phyloP scores from a whole-genome alignment of 1,140 invertebrate species.

The Drosophila sp. region DNA sequence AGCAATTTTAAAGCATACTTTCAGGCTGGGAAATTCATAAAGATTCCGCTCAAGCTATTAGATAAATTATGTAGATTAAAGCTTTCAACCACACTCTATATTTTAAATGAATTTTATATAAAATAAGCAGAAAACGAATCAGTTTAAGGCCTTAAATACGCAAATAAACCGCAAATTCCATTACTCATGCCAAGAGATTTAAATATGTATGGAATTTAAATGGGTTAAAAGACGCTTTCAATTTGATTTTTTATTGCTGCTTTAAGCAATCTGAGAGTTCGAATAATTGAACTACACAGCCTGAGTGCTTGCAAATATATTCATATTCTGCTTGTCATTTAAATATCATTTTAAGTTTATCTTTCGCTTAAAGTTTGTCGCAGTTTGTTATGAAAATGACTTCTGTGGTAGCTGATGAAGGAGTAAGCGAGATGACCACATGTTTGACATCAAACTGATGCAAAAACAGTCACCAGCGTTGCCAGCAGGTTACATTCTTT shows the following conservation, averaged over 20 bases:
- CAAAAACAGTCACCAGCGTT: no score
- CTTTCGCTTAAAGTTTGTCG: slow-evolving; percentile 8
- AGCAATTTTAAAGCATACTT: slow-evolving; percentile 53
- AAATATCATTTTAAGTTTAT: slow-evolving; percentile 1
- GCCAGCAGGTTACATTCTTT: background rate
- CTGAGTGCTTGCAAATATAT: background rate
- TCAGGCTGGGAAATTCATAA: slow-evolving; percentile 49
- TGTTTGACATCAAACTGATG: no score
- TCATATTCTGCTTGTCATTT: background rate
- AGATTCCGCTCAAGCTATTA: slow-evolving; percentile 55
- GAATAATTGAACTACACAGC: background rate
- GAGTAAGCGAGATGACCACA: no score
- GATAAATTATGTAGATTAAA: slow-evolving; percentile 66
- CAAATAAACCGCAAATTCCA: slow-evolving; percentile 36
- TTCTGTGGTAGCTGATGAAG: background rate
- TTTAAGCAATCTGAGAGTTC: background rate
- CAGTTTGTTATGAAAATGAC: slow-evolving; percentile 11
- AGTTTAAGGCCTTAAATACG: slow-evolving; percentile 22
- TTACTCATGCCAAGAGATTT: background rate
- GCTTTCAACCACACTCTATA: slow-evolving; percentile 24
- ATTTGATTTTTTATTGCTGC: slow-evolving; percentile 50
- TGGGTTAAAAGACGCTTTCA: slow-evolving; percentile 44
- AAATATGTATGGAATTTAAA: slow-evolving; percentile 25
- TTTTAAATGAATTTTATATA: slow-evolving; percentile 38
- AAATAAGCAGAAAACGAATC: slow-evolving; percentile 9